A percentile compares a stretch with the other conserved stretches of the same genome.
Evolutionary conservation across 2,888 invertebrate species (phyloP).

Genomic region (Bellardia bayeri): DNA sequence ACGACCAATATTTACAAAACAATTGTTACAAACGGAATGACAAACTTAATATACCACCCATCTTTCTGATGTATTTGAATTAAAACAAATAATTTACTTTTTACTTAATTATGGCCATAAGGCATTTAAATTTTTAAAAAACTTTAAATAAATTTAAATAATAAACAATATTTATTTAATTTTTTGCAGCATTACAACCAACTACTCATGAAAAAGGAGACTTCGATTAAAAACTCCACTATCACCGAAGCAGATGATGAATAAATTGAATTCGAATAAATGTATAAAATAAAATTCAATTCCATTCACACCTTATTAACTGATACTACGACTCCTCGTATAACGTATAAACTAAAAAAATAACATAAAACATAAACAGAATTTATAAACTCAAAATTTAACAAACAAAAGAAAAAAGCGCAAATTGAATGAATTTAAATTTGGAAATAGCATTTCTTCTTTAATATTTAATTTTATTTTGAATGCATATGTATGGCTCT

Average conservation of each 20-base stretch:
- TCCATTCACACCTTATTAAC: conserved; percentile 32
- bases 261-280: conserved; percentile 75
- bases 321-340: conserved; percentile 9
- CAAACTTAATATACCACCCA: too few species aligned
- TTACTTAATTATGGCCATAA: too few species aligned
- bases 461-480: conserved; percentile 20
- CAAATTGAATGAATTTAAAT: conserved; percentile 25
- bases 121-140: too few species aligned
- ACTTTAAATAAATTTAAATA: too few species aligned
- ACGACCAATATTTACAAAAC: too few species aligned
- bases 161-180: not conserved
- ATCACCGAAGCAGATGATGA: conserved; percentile 89
- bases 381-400: not conserved
- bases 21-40: too few species aligned
- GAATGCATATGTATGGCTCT: not conserved
- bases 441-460: conserved; percentile 41
- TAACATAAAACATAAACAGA: conserved; percentile 5
- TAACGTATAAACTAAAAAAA: not conserved
- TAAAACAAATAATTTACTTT: too few species aligned
- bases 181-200: conserved; percentile 81
- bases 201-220: conserved; percentile 82
- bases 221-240: conserved; percentile 88
- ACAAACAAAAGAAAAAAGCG: not conserved
- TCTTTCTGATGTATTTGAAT: too few species aligned
- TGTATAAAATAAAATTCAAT: conserved; percentile 1